Base-by-base conservation (phyloP, 2,888 invertebrate genomes). In the Mamestra brassicae region DNA sequence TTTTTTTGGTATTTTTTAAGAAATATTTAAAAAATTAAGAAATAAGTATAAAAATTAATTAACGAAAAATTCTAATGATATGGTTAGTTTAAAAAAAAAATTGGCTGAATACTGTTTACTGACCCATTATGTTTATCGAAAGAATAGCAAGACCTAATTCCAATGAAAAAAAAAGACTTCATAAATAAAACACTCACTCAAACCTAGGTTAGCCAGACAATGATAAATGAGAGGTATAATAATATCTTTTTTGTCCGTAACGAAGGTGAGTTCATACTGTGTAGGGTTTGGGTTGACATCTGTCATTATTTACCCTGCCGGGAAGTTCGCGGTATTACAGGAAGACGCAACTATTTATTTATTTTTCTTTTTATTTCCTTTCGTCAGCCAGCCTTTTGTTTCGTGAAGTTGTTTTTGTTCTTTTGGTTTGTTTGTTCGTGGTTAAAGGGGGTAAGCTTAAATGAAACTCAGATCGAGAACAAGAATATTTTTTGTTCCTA, bases 141-240 rank as follows among this genome's bases (percentile, higher is more conserved):
- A 50, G 34, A 26, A 26, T 17, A 79, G 13, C 61, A 38, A 3
- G 15, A 58, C n/a, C 17, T 45, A 57, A 70, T 66, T n/a, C 26
- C n/a, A 34, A 57, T 26, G 0, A 13, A 52, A 13, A 26, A 68
- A 65, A 47, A 54, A 50, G 8, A 47, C 36, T 58, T 54, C 36
- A n/a, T 38, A 45, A 5, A 66, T 58, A 58, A 42, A 57, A 42
- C 36, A 70, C 15, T 55, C 54, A 38, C 54, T 38, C 54, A 17
- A 50, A 66, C 63, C 42, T 13, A 70, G 55, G 74, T 70, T 69
- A 61, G 50, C 52, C 38, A 71, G 87, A 85, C 77, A 63, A 74
- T 87, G 87, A 86, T 67, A 83, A 86, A 86, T 75, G 83, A 66
- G 66, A 17, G 42, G 66, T 58, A 6, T 71, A 72, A 76, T 84